Evolutionary conservation across 2,888 invertebrate species (phyloP).

Genomic region (Drosophila niveifrons): DNA sequence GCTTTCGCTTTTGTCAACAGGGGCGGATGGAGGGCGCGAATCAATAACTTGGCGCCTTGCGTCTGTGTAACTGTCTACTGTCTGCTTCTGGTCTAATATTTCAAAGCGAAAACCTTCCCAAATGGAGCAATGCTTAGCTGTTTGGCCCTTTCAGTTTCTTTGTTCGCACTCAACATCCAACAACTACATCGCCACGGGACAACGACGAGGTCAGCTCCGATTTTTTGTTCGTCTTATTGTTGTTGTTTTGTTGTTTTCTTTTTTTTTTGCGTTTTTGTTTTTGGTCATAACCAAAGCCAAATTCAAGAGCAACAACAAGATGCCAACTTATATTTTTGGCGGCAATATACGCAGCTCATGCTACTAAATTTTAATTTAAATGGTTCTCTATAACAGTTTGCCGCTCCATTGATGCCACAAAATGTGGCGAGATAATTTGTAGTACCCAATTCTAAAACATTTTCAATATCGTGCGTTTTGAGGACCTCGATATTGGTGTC

Average conservation of each 20-base stretch:
- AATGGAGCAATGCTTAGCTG: slow-evolving; percentile 54
- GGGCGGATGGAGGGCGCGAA: slow-evolving; percentile 50
- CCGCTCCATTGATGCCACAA: slow-evolving; percentile 51
- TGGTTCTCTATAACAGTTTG: slow-evolving; percentile 21
- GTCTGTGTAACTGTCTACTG: slow-evolving; percentile 79
- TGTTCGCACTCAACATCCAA: slow-evolving; percentile 48
- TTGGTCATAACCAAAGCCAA: slow-evolving; percentile 14
- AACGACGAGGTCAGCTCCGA: slow-evolving; percentile 45
- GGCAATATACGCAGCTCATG: slow-evolving; percentile 36
- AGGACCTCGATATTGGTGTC: slow-evolving; percentile 12
- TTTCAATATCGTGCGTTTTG: slow-evolving; percentile 33
- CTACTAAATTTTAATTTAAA: slow-evolving; percentile 28
- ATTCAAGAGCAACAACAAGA: slow-evolving; percentile 11
- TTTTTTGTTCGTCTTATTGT: slow-evolving; percentile 2
- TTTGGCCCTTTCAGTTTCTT: slow-evolving; percentile 72
- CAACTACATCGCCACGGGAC: slow-evolving; percentile 7
- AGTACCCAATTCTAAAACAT: slow-evolving; percentile 28
- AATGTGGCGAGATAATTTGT: slow-evolving; percentile 49
- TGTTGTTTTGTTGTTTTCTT: not conserved
- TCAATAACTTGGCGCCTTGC: slow-evolving; percentile 79
- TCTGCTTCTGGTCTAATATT: slow-evolving; percentile 79
- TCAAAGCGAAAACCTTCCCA: slow-evolving; percentile 59
- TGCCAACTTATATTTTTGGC: slow-evolving; percentile 49
- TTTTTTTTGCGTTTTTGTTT: not conserved
- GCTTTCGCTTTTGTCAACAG: slow-evolving; percentile 44